These are phyloP conservation scores for Thamnophis elegans DNA, from an alignment of 2,797 vertebrate species.

Conservation along the genomic window DNA sequence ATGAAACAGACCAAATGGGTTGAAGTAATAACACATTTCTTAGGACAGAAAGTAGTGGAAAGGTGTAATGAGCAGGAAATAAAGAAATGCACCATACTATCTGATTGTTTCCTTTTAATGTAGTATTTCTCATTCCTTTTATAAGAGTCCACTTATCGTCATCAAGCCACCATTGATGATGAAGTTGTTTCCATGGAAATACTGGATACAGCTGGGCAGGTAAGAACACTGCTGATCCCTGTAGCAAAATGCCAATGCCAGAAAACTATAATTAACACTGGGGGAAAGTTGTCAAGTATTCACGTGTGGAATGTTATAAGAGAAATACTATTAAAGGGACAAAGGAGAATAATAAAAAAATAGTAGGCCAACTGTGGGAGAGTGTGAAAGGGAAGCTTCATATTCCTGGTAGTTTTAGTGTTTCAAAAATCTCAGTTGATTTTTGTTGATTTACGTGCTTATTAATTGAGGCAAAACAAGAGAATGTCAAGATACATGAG, in stretches of 20 bases:
- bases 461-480: not conserved
- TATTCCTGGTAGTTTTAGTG: not conserved
- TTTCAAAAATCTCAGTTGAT: not conserved
- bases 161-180: constrained; percentile 94
- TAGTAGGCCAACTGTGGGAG: not conserved
- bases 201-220: constrained; percentile 96
- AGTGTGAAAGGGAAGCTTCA: not conserved
- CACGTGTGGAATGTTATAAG: not conserved
- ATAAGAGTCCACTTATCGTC: constrained; percentile 94
- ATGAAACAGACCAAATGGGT: not conserved
- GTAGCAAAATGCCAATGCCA: not conserved
- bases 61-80: not conserved
- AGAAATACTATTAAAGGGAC: not conserved
- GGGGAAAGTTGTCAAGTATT: not conserved
- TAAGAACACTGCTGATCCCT: constrained; percentile 52
- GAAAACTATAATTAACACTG: not conserved
- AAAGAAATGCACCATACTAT: not conserved
- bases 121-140: constrained; percentile 27
- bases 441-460: not conserved
- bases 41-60: not conserved
- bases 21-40: not conserved
- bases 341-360: not conserved
- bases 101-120: constrained; percentile 8
- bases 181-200: constrained; percentile 97
- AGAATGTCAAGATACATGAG: too few relatives aligned